These are phyloP conservation scores for Malacoraja senta DNA, from an alignment of 2,797 vertebrate species.

Conservation along the genomic window DNA sequence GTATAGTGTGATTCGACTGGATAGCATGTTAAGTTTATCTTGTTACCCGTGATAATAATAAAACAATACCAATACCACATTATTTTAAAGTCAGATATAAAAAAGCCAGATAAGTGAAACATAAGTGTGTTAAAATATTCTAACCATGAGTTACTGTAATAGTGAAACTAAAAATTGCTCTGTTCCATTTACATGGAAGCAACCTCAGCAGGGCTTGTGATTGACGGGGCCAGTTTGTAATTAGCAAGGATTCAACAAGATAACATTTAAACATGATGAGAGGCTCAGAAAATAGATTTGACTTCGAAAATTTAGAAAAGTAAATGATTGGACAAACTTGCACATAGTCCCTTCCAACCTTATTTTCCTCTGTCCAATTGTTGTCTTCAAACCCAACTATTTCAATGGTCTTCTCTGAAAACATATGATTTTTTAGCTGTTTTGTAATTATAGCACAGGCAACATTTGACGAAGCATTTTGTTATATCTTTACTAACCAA, in stretches of 20 bases:
- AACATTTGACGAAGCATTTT: background rate
- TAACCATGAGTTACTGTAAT: background rate
- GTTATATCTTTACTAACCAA: background rate
- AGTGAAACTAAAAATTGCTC: background rate
- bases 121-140: background rate
- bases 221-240: background rate
- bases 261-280: background rate
- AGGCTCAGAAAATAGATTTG: background rate
- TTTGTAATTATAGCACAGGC: background rate
- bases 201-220: background rate
- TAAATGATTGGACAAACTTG: background rate
- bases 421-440: background rate
- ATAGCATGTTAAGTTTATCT: no score
- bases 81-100: background rate
- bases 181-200: background rate
- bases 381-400: background rate
- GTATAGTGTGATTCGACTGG: no score
- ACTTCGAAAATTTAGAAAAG: background rate
- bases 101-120: background rate
- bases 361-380: background rate
- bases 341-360: background rate
- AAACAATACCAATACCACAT: no score
- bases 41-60: no score
- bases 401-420: background rate
- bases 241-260: background rate